Evolutionary conservation across 2,888 invertebrate genomes (phyloP).

Genomic region (Gnatocerus cornutus): DNA sequence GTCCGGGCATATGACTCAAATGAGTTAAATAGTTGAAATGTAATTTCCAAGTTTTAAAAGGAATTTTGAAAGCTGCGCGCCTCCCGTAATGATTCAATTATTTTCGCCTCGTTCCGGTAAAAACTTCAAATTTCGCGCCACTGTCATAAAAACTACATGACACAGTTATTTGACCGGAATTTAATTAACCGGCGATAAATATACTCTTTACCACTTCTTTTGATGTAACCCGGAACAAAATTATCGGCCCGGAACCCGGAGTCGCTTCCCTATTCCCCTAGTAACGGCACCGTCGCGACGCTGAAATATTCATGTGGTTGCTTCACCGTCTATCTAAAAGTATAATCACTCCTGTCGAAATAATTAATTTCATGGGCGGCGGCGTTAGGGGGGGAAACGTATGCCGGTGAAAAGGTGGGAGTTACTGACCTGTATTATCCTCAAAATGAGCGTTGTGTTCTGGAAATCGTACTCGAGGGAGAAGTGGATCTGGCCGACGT

Average conservation of each 20-base stretch:
- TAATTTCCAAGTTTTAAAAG: constrained; percentile 28
- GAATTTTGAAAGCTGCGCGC: constrained; percentile 15
- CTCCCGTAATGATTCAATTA: constrained; percentile 2
- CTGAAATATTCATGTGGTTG: constrained; percentile 30
- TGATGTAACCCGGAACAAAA: constrained; percentile 22
- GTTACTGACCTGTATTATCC: constrained; percentile 87
- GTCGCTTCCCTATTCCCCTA: constrained; percentile 9
- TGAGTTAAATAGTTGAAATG: constrained; percentile 28
- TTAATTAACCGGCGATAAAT: constrained; percentile 16
- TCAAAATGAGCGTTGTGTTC: constrained; percentile 91
- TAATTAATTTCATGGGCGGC: constrained; percentile 20
- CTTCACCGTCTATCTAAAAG: constrained; percentile 11
- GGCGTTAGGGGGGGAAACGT: neutral
- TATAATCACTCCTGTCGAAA: constrained; percentile 19
- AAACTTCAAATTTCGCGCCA: no score
- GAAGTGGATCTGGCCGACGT: constrained; percentile 95
- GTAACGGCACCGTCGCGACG: constrained; percentile 4
- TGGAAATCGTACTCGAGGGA: constrained; percentile 95
- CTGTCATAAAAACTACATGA: no score
- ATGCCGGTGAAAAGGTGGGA: neutral
- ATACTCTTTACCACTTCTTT: constrained; percentile 3
- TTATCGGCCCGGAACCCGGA: constrained; percentile 19
- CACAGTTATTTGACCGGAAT: neutral
- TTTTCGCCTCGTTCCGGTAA: neutral
- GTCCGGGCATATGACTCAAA: constrained; percentile 17